These are phyloP conservation scores for Creontiades dilutus DNA, from an alignment of 2,888 invertebrate species.

Conservation along the genomic window DNA sequence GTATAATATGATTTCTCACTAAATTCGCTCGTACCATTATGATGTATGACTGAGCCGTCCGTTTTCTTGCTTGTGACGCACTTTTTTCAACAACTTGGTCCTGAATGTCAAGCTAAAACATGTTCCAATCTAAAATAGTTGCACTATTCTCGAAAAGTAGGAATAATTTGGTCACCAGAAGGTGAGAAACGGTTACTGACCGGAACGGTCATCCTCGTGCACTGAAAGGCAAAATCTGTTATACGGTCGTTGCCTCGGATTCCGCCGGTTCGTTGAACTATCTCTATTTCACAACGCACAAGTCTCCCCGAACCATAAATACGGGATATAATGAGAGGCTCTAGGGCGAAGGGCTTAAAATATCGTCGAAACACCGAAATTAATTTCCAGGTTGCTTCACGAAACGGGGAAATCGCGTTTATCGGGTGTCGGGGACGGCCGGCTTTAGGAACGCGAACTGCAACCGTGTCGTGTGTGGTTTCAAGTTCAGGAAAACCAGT, in stretches of 20 bases:
- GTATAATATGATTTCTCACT: too few species aligned
- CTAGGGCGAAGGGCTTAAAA: slow-evolving; percentile 47
- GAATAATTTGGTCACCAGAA: not conserved
- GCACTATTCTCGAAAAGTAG: not conserved
- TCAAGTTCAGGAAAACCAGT: not conserved
- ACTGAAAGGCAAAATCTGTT: slow-evolving; percentile 50
- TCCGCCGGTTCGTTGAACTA: slow-evolving; percentile 51
- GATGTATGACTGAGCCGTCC: too few species aligned
- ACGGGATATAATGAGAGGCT: slow-evolving; percentile 12
- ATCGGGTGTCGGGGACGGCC: not conserved
- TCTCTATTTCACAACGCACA: slow-evolving; percentile 47
- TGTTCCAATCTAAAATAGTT: too few species aligned
- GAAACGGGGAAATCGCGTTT: slow-evolving; percentile 3
- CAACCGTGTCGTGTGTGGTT: not conserved
- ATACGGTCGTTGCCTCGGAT: slow-evolving; percentile 49
- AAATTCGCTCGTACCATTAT: too few species aligned
- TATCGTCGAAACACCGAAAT: not conserved
- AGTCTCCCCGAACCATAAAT: slow-evolving; percentile 3
- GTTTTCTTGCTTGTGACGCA: too few species aligned
- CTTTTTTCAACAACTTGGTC: too few species aligned
- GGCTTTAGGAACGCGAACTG: slow-evolving; percentile 22
- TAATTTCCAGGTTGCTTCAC: slow-evolving; percentile 22
- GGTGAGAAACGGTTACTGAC: slow-evolving; percentile 4
- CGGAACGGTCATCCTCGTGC: slow-evolving; percentile 62
- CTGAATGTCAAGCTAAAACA: too few species aligned